Conservation (phyloP, 2,888 invertebrate species). For the Dusona sp. region DNA sequence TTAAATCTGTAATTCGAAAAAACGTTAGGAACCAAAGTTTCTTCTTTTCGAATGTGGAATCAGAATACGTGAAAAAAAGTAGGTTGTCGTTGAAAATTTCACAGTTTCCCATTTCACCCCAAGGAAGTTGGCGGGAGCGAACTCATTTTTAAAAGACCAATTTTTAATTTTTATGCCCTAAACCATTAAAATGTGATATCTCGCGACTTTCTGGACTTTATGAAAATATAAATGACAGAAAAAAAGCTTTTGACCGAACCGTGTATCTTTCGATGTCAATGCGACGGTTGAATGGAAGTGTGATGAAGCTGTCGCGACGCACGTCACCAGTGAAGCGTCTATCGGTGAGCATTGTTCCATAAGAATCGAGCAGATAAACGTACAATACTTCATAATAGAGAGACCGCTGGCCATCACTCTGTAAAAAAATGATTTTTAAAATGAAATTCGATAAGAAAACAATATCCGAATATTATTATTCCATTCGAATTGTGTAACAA, state of each 20-base stretch:
- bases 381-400: slow-evolving; percentile 92
- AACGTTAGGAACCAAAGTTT: too few species aligned
- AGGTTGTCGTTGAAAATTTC: too few species aligned
- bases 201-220: not conserved
- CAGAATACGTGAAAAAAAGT: too few species aligned
- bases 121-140: too few species aligned
- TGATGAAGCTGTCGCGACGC: slow-evolving; percentile 89
- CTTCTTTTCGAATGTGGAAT: too few species aligned
- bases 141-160: not conserved
- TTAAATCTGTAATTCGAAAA: too few species aligned
- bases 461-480: not conserved
- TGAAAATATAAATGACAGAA: not conserved
- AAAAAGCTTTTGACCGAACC: slow-evolving; percentile 81
- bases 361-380: slow-evolving; percentile 92
- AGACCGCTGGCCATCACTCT: not conserved
- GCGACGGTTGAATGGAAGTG: slow-evolving; percentile 92
- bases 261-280: slow-evolving; percentile 91
- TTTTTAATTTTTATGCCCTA: not conserved
- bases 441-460: not conserved
- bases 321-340: slow-evolving; percentile 93
- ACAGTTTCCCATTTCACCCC: too few species aligned
- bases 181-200: not conserved
- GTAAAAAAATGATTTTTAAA: not conserved
- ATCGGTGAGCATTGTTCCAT: slow-evolving; percentile 92
- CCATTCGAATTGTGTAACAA: not conserved